Percentiles rank a stretch among this genome's conserved stretches.
Evolutionary conservation across 2,113 vertebrate species (phyloP).

Genomic region (Myrmecobius fasciatus): DNA sequence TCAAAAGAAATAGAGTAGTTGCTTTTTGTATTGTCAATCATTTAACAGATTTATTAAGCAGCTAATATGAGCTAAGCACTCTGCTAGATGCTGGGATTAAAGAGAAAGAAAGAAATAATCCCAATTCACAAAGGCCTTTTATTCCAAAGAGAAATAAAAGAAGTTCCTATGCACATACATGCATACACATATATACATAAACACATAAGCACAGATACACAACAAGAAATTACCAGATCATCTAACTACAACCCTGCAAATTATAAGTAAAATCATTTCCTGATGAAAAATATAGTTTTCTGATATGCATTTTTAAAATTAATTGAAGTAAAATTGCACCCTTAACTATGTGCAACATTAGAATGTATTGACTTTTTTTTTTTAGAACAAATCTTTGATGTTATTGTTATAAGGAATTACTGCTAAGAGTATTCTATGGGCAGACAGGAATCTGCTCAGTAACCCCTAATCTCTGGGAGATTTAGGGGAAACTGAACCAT

Average conservation of each 20-base stretch:
- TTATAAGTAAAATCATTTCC: background rate
- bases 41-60: background rate
- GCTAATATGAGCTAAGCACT: background rate
- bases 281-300: background rate
- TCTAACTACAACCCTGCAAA: background rate
- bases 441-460: background rate
- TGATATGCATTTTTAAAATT: background rate
- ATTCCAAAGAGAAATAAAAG: background rate
- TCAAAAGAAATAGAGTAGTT: background rate
- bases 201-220: background rate
- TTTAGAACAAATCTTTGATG: background rate
- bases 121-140: accelerated
- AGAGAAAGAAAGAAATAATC: background rate
- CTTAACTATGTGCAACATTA: background rate
- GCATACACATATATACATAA: too few relatives aligned
- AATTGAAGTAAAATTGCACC: background rate
- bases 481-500: background rate
- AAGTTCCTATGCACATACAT: background rate
- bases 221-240: background rate
- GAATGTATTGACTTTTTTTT: background rate
- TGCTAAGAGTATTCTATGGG: background rate
- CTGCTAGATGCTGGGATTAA: background rate
- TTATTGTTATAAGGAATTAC: background rate
- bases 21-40: background rate
- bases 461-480: background rate